phyloP scores from a whole-genome alignment of 2,888 invertebrate genomes.

The Eupithecia subfuscata region DNA sequence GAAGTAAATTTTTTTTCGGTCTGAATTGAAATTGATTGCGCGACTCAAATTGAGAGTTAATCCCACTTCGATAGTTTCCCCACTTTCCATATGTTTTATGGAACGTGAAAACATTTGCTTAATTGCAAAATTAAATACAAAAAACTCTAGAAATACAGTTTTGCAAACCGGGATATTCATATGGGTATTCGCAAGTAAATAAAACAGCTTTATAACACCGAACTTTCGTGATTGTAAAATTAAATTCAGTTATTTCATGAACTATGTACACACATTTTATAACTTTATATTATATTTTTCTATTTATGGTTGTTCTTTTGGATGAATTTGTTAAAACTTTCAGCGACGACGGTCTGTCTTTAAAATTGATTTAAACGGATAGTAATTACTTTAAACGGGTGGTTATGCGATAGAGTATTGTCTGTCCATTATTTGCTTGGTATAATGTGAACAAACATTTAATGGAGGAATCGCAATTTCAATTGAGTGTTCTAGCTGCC shows the following conservation, averaged over 20 bases:
- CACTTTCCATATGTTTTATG: not conserved
- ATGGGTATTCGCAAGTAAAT: not conserved
- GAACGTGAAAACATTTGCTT: not conserved
- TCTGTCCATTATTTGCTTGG: too few relatives aligned
- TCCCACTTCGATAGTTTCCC: not conserved
- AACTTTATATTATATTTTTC: too few relatives aligned
- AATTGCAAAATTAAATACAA: not conserved
- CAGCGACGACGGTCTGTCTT: too few relatives aligned
- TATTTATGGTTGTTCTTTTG: too few relatives aligned
- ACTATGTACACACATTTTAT: too few relatives aligned
- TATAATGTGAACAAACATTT: too few relatives aligned
- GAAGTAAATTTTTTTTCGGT: not conserved
- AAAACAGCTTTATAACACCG: not conserved
- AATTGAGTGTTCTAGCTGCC: conserved; percentile 13
- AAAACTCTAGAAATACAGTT: not conserved
- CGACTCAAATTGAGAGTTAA: not conserved
- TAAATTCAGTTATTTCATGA: too few relatives aligned
- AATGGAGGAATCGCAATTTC: not conserved
- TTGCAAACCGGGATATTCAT: not conserved
- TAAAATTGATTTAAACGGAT: too few relatives aligned
- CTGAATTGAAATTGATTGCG: not conserved
- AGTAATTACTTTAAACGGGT: too few relatives aligned
- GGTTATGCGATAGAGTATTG: too few relatives aligned
- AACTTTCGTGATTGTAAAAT: not conserved
- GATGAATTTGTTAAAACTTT: too few relatives aligned